Percentiles rank a stretch among this genome's conserved stretches.
Evolutionary conservation across 1,140 invertebrate genomes (phyloP).

Genomic region (Leucophenga varia): DNA sequence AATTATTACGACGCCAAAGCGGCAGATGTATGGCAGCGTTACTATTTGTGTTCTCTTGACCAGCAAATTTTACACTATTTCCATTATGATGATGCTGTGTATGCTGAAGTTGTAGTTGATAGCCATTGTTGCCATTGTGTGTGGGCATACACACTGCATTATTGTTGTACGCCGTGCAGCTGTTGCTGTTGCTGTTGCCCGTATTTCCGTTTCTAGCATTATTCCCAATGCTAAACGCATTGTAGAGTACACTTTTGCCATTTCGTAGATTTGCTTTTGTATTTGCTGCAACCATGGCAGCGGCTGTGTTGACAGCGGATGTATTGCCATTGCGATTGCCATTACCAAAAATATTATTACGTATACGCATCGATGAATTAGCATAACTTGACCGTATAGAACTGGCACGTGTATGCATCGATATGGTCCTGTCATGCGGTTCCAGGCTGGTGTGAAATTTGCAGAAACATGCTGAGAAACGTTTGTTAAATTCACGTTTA

Average conservation of each 20-base stretch:
- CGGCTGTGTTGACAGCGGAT: not conserved
- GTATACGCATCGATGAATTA: slow-evolving; percentile 48
- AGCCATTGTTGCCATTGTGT: slow-evolving; percentile 12
- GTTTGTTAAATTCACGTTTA: slow-evolving; percentile 69
- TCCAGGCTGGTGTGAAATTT: slow-evolving; percentile 42
- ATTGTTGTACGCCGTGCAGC: slow-evolving; percentile 19
- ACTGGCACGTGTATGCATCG: slow-evolving; percentile 51
- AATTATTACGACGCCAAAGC: slow-evolving; percentile 45
- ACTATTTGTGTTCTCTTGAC: slow-evolving; percentile 1
- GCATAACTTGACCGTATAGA: slow-evolving; percentile 48
- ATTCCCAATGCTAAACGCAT: slow-evolving; percentile 8
- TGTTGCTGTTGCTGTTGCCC: slow-evolving; percentile 6
- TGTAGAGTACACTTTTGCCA: slow-evolving; percentile 10
- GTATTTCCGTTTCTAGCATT: too few relatives aligned
- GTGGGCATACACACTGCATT: slow-evolving; percentile 8
- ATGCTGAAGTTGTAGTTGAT: slow-evolving; percentile 37
- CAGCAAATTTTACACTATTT: slow-evolving; percentile 42
- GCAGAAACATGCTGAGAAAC: slow-evolving; percentile 59
- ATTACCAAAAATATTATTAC: slow-evolving; percentile 41
- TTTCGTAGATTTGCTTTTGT: slow-evolving; percentile 4
- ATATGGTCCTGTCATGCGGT: slow-evolving; percentile 40
- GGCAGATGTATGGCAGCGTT: slow-evolving; percentile 17
- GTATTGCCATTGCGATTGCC: slow-evolving; percentile 2
- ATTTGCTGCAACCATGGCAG: not conserved
- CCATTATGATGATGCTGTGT: too few relatives aligned